Conservation (phyloP, 2,113 vertebrate species). For the Tupaia chinensis region DNA sequence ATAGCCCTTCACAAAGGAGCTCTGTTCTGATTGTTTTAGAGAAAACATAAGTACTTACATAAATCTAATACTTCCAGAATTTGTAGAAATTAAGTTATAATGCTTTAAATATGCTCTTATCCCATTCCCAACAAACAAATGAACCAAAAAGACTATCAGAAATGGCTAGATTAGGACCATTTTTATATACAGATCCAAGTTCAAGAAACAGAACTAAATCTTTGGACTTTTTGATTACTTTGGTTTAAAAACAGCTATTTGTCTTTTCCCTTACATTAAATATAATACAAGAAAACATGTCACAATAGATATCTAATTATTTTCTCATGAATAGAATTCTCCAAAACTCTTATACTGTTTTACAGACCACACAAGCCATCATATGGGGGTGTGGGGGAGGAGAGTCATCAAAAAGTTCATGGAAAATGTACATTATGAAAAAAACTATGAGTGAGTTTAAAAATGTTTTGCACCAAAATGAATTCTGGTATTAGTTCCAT, state of each 20-base stretch:
- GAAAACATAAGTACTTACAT: neutral
- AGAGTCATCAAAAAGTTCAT: no score
- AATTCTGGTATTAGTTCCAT: no score
- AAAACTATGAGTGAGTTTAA: no score
- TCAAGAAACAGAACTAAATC: neutral
- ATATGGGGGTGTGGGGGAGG: neutral
- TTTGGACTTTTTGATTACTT: neutral
- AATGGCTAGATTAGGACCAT: neutral
- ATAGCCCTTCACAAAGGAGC: neutral
- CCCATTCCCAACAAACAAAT: neutral
- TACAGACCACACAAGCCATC: neutral
- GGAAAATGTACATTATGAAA: no score
- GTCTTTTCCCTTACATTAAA: neutral
- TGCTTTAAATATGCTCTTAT: neutral
- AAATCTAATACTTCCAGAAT: conserved; percentile 25
- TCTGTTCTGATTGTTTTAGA: neutral
- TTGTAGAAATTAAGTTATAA: neutral
- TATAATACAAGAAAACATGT: neutral
- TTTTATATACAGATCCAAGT: neutral
- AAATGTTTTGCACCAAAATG: no score
- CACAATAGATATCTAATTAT: neutral
- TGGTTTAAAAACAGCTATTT: neutral
- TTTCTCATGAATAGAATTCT: neutral
- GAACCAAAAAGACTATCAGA: neutral
- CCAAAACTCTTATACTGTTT: neutral